phyloP scores from a whole-genome alignment of 2,797 vertebrate species.

The Eutrigla gurnardus region DNA sequence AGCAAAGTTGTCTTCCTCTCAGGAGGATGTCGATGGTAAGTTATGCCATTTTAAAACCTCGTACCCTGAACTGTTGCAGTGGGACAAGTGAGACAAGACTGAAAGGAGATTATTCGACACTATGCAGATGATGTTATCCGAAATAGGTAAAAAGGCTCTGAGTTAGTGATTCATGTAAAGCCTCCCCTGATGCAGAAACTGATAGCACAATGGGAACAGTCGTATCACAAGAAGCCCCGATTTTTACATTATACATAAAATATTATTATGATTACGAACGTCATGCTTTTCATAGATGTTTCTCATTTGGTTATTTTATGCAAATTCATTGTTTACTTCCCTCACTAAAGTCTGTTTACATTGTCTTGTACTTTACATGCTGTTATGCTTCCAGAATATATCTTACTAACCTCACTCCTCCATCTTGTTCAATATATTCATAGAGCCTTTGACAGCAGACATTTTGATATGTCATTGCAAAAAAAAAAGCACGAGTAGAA shows the following conservation, averaged over 20 bases:
- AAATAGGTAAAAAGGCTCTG: not conserved
- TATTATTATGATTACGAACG: not conserved
- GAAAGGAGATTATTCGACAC: not conserved
- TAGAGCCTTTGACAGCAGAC: not conserved
- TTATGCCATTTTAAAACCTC: slow-evolving; percentile 13
- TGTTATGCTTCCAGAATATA: not conserved
- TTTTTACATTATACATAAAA: not conserved
- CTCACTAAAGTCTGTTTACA: not conserved
- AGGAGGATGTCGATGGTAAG: slow-evolving; percentile 55
- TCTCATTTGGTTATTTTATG: not conserved
- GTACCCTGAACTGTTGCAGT: not conserved
- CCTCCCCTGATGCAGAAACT: not conserved
- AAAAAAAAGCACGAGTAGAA: slow-evolving; percentile 10
- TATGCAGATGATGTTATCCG: not conserved
- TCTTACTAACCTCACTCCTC: not conserved
- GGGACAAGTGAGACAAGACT: too few relatives aligned
- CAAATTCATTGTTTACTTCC: not conserved
- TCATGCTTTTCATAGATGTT: not conserved
- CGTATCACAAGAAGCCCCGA: not conserved
- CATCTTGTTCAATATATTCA: not conserved
- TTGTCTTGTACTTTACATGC: not conserved
- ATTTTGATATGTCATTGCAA: not conserved
- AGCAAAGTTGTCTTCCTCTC: slow-evolving; percentile 36
- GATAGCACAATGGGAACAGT: not conserved
- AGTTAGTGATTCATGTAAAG: not conserved